Evolutionary conservation across 2,113 vertebrate species (phyloP), one percentile per base, ranked within the genome.

Genomic region (mouse (Mus musculus)): DNA sequence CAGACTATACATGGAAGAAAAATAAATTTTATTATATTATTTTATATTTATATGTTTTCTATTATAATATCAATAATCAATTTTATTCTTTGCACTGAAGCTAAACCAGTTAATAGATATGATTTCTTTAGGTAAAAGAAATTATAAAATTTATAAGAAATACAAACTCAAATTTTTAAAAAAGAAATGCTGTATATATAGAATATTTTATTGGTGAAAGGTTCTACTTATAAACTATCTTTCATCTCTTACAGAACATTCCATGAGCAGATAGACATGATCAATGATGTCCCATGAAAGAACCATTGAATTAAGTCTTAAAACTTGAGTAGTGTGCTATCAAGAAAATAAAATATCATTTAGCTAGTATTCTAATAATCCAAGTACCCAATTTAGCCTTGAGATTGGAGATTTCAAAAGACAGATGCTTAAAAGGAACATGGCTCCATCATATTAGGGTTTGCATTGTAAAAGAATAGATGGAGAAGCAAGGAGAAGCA

Each of bases 81-180:
- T 91, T 92, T 95, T 97, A 87, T 96, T 94, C 71, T 93, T 72
- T 9, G 52, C 56, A 76, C 33, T 94, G 84, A 85, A 61, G 10
- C 90, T 87, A 13, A 49, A 86, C 19, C 61, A 49, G 82, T 85
- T 88, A 94, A 93, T 90, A 93, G 56, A 93, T 63, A 52, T 93
- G 10, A 24, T 82, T 91, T 84, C 46, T 92, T 95, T 90, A 85
- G 28, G 85, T 56, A 28, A 94, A 92, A 95, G 46, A 80, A 85
- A 13, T 72, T 59, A 13, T 71, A 92, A 96, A 90, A 93, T 89
- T 88, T 95, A 88, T 52, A 76, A 86, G 59, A 94, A 92, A 91
- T 92, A 30, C 6, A 93, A 63, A 28, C n/a, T 93, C 67, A 96
- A 92, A 94, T 80, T 61, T 28, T 36, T 26, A 81, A 39, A 87